Evolutionary conservation across 2,113 vertebrate species (phyloP).

Genomic region (Axis porcinus): DNA sequence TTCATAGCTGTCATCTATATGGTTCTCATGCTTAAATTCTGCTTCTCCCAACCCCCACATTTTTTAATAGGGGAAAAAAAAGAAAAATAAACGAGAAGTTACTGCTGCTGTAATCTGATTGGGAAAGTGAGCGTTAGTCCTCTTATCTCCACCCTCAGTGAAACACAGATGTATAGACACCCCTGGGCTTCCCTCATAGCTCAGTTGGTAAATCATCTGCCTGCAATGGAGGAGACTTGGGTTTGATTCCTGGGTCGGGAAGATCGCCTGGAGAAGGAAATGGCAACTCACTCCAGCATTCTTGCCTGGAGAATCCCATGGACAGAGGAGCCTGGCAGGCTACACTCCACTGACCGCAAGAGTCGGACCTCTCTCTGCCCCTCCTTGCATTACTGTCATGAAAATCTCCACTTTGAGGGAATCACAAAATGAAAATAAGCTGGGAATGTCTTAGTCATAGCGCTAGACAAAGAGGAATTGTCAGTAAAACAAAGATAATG

Average conservation of each 20-base stretch:
- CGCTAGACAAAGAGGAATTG: background rate
- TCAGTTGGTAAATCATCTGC: background rate
- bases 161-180: background rate
- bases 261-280: background rate
- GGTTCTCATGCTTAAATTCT: slow-evolving; percentile 1
- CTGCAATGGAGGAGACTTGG: background rate
- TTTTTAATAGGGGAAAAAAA: background rate
- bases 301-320: background rate
- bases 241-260: background rate
- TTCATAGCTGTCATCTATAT: background rate
- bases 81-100: background rate
- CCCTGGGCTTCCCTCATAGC: background rate
- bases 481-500: background rate
- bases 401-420: background rate
- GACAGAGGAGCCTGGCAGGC: background rate
- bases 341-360: background rate
- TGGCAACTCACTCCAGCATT: background rate
- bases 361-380: background rate
- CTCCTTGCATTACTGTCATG: background rate
- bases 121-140: background rate
- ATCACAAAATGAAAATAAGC: background rate
- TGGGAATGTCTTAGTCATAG: background rate
- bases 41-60: background rate
- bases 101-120: background rate
- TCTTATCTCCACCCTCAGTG: background rate